These are phyloP conservation scores for Eupithecia insigniata DNA, from an alignment of 2,888 invertebrate genomes.

Conservation along the genomic window DNA sequence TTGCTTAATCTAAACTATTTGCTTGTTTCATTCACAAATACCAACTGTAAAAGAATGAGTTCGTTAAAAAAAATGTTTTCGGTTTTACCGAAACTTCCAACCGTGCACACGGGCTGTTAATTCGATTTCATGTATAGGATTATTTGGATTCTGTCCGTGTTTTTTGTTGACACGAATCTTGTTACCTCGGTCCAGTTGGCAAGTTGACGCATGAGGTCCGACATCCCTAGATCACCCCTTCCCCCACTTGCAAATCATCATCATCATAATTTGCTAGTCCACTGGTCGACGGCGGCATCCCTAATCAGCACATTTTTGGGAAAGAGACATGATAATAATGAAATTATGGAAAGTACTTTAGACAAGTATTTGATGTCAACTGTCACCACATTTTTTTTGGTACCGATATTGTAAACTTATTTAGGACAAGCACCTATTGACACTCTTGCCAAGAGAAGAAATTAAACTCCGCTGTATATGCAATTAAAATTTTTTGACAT, in stretches of 20 bases:
- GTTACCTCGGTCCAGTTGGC: slow-evolving; percentile 9
- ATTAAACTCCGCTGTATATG: too few species aligned
- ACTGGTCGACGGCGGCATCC: neutral
- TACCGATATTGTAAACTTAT: too few species aligned
- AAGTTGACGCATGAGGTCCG: neutral
- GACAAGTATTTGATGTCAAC: too few species aligned
- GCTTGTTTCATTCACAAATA: neutral
- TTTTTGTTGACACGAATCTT: slow-evolving; percentile 22
- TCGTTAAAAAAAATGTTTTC: neutral
- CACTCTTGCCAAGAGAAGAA: too few species aligned
- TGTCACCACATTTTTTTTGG: too few species aligned
- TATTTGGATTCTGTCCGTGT: slow-evolving; percentile 33
- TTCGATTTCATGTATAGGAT: slow-evolving; percentile 49
- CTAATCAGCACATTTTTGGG: too few species aligned
- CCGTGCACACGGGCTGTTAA: slow-evolving; percentile 34
- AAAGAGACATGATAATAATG: too few species aligned
- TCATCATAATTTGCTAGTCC: neutral
- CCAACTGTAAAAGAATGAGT: too few species aligned
- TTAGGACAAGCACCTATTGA: too few species aligned
- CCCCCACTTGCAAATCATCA: neutral
- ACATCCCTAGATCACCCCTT: neutral
- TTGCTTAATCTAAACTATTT: neutral
- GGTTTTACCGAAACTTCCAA: neutral
- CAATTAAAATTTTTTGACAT: too few species aligned
- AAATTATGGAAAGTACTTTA: too few species aligned